phyloP scores from a whole-genome alignment of 2,888 invertebrate species.

The Microplitis deprimator region DNA sequence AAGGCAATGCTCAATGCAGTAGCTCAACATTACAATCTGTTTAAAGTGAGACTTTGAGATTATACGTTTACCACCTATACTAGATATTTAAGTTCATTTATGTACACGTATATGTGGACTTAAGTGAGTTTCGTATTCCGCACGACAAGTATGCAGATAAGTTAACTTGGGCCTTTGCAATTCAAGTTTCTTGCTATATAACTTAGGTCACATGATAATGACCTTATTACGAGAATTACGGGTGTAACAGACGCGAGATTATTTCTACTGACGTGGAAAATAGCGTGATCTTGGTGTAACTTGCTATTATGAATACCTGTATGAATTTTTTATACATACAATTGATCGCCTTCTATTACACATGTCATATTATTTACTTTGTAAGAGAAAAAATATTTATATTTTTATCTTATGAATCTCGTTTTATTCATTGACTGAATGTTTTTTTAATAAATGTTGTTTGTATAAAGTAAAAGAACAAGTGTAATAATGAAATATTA shows the following conservation, averaged over 20 bases:
- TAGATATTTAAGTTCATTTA: neutral
- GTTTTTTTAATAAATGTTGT: too few relatives aligned
- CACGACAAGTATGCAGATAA: conserved; percentile 1
- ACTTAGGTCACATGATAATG: conserved; percentile 57
- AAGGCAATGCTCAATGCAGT: conserved; percentile 47
- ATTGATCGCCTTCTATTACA: conserved; percentile 9
- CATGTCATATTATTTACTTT: neutral
- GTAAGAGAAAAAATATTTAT: neutral
- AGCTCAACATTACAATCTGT: conserved; percentile 63
- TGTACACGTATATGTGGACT: neutral
- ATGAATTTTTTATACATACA: conserved; percentile 6
- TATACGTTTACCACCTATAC: conserved; percentile 30
- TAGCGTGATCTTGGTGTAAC: conserved; percentile 30
- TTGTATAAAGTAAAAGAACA: too few relatives aligned
- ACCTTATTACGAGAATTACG: conserved; percentile 57
- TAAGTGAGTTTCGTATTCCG: neutral
- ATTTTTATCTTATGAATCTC: too few relatives aligned
- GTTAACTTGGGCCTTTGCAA: conserved; percentile 25
- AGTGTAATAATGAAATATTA: neutral
- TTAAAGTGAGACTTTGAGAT: conserved; percentile 49
- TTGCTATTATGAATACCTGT: conserved; percentile 29
- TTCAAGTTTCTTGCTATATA: conserved; percentile 31
- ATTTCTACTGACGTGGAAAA: conserved; percentile 46
- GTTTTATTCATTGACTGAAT: too few relatives aligned
- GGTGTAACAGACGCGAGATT: conserved; percentile 44